Conservation (phyloP, 2,888 invertebrate genomes). For the Fabriciana adippe region DNA sequence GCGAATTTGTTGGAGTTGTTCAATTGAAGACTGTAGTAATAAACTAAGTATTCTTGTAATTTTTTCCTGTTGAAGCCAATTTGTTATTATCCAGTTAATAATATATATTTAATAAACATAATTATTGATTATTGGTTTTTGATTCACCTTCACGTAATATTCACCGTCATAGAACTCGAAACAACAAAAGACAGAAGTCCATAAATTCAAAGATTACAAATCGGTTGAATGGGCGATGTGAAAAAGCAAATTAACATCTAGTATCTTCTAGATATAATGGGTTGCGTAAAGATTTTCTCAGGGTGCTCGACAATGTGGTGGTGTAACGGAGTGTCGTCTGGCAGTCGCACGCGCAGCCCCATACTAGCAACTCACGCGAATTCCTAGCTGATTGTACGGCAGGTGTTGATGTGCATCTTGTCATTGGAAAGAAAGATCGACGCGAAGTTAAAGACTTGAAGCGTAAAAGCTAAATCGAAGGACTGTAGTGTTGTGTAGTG, state of each 20-base stretch:
- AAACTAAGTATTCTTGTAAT: no score
- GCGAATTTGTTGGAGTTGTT: no score
- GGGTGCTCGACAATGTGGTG: conserved; percentile 75
- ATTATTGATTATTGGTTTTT: no score
- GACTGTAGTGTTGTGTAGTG: conserved; percentile 41
- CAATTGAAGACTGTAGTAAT: no score
- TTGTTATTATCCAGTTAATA: no score
- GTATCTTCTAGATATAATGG: conserved; percentile 70
- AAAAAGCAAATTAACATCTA: conserved; percentile 60
- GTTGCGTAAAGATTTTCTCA: conserved; percentile 71
- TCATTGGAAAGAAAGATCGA: conserved; percentile 9
- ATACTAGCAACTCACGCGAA: conserved; percentile 58
- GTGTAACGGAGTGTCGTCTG: conserved; percentile 67
- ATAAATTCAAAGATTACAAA: conserved; percentile 35
- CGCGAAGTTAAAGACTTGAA: conserved; percentile 7
- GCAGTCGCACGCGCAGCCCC: conserved; percentile 66
- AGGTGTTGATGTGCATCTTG: conserved; percentile 25
- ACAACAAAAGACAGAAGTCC: conserved; percentile 20
- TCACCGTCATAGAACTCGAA: background rate
- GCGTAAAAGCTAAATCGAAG: conserved; percentile 4
- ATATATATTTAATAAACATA: no score
- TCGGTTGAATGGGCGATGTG: conserved; percentile 54
- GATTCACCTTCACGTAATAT: no score
- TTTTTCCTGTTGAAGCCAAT: no score
- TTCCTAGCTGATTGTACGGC: conserved; percentile 28